These are phyloP conservation scores for Lepidonotus clava DNA, from an alignment of 2,888 invertebrate genomes.

Conservation along the genomic window DNA sequence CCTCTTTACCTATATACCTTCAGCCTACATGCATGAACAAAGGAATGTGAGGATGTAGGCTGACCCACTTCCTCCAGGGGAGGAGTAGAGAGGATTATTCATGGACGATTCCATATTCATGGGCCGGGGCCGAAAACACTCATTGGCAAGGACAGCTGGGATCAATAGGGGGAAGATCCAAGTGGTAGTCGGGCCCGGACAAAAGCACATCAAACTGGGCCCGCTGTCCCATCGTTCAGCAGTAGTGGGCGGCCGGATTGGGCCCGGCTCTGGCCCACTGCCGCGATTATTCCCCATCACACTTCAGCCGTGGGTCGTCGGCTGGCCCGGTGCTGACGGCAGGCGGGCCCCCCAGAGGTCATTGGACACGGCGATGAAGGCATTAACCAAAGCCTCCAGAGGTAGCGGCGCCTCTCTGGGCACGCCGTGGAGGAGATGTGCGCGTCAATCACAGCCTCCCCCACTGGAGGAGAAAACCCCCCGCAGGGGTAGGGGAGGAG, in stretches of 20 bases:
- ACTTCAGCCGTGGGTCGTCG: neutral
- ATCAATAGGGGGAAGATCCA: slow-evolving; percentile 35
- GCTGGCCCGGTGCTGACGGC: neutral
- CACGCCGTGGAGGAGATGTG: neutral
- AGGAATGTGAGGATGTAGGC: neutral
- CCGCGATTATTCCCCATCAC: slow-evolving; percentile 41
- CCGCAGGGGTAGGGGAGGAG: too few species aligned
- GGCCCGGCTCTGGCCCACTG: slow-evolving; percentile 2
- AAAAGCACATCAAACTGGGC: neutral
- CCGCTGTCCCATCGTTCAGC: neutral
- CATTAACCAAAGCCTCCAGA: neutral
- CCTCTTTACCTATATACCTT: neutral
- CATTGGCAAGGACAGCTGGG: slow-evolving; percentile 50
- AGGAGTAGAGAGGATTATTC: neutral
- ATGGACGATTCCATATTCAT: slow-evolving; percentile 47
- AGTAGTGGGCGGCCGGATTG: neutral
- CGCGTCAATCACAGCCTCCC: slow-evolving; percentile 40
- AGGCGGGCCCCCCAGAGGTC: neutral
- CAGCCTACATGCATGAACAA: neutral
- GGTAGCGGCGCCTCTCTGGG: slow-evolving; percentile 3
- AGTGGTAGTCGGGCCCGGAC: neutral
- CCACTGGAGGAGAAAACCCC: neutral
- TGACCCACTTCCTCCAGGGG: neutral
- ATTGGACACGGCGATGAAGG: slow-evolving; percentile 45
- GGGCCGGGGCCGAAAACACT: slow-evolving; percentile 34